These are phyloP conservation scores for Phymanthus crucifer DNA, from an alignment of 92 coral and sea anemone species.

Conservation along the genomic window DNA sequence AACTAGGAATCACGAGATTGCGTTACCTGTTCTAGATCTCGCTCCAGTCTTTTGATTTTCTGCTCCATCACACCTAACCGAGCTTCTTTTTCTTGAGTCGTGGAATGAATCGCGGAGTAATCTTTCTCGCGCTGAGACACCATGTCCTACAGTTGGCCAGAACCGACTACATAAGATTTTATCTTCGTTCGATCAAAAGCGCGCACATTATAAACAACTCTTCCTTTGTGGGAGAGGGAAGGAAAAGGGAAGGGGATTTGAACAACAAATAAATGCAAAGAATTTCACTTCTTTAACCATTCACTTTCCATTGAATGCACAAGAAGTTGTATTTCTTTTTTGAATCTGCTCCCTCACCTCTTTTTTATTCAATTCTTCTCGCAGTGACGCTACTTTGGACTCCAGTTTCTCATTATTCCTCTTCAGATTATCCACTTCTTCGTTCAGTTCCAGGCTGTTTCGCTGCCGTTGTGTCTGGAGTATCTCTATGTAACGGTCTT, in stretches of 20 bases:
- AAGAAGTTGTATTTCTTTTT: no score
- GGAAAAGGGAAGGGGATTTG: no score
- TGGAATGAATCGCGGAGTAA: conserved; percentile 46
- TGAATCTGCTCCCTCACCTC: conserved; percentile 39
- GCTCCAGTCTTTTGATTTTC: conserved; percentile 67
- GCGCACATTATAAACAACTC: no score
- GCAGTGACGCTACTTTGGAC: conserved; percentile 59
- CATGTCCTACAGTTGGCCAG: conserved; percentile 48
- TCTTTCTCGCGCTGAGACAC: conserved; percentile 57
- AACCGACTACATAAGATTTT: background rate
- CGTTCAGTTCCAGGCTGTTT: conserved; percentile 66
- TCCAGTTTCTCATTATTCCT: conserved; percentile 76
- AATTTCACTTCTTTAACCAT: no score
- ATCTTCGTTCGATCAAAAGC: no score
- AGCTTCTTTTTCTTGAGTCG: conserved; percentile 62
- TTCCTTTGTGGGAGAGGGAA: no score
- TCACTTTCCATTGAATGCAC: no score
- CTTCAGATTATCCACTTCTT: conserved; percentile 60
- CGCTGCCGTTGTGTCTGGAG: conserved; percentile 73
- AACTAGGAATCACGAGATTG: background rate
- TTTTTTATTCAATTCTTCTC: conserved; percentile 60
- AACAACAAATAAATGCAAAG: no score
- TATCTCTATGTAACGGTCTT: conserved; percentile 82
- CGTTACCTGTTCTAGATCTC: conserved; percentile 71
- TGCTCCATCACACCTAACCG: conserved; percentile 58